Evolutionary conservation across 1,140 invertebrate species (phyloP), one percentile per base, ranked within the genome.

Genomic region (Tetragnatha versicolor): DNA sequence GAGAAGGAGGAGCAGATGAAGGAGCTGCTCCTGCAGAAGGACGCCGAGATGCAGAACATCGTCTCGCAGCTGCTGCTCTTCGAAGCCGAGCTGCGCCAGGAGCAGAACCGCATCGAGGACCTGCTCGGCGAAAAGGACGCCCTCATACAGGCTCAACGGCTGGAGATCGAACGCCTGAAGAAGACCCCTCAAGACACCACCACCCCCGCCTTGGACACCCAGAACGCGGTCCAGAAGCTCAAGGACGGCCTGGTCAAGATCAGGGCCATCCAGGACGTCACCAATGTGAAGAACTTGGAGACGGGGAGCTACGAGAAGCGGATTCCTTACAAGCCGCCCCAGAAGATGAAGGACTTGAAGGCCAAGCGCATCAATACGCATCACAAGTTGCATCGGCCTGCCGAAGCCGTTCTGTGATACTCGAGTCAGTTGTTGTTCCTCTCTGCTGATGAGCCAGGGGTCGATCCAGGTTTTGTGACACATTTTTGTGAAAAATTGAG

Each of bases 331-430:
- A 65, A 55, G 29, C 42, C 68, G 1, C 78, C 78, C 0, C 66
- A 72, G 20, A 79, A 79, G 35, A 79, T 79, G 78, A 79, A 79
- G n/a, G 78, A 79, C 29, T 35, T 79, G 14, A 79, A 79, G 33
- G 68, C 66, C 33, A 79, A 72, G 29, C 69, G 68, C 25, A 65
- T 72, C 29, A 79, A 79, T 22, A 2, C 73, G 25, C 58, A 63
- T 20, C 58, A 79, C 35, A 65, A 63, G 53, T 31, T 37, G 20
- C 76, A 79, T 55, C 68, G 76, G 61, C 29, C 72, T 47, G 37
- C 42, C 17, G 63, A 79, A 69, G 76, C 55, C n/a, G 60, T 79
- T 53, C 45, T 79, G 76, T 79, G 76, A 79, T 68, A 17, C 22
- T 27, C 33, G 10, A n/a, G n/a, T n/a, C n/a, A n/a, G n/a, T n/a